Conservation (phyloP, 2,113 vertebrate species). For the Melanerpes formicivorus region DNA sequence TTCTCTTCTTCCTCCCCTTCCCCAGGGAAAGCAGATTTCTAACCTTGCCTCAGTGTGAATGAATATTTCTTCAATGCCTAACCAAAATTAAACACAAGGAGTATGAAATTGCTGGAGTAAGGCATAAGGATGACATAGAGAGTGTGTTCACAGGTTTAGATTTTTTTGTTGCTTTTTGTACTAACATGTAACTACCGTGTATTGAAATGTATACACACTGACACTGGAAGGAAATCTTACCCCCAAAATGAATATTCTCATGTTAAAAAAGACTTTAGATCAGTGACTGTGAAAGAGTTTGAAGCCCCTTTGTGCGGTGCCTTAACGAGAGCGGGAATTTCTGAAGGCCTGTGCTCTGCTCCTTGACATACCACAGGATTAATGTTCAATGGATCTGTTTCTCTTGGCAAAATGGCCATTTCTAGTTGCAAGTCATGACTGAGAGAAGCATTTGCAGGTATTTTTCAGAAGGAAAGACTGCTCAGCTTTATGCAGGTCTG, state of each 20-base stretch:
- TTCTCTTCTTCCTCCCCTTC: neutral
- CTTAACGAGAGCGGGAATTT: neutral
- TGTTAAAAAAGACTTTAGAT: neutral
- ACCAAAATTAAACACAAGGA: neutral
- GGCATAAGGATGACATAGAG: neutral
- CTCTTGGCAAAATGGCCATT: neutral
- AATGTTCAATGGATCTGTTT: neutral
- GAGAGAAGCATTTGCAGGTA: neutral
- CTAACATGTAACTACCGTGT: neutral
- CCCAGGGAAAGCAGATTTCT: neutral
- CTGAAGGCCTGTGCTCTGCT: neutral
- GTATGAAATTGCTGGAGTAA: neutral
- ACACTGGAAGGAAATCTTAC: neutral
- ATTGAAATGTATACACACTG: neutral
- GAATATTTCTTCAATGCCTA: neutral
- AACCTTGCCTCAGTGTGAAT: neutral
- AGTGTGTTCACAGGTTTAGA: neutral
- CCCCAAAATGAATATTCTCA: neutral
- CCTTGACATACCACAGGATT: neutral
- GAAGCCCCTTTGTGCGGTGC: neutral
- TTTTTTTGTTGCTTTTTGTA: neutral
- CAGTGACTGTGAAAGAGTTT: neutral
- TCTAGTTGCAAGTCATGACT: neutral
- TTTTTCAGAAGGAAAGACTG: neutral
- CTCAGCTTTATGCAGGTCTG: neutral